These are phyloP conservation scores for Luperina nickerlii DNA, from an alignment of 2,888 invertebrate genomes.

Conservation along the genomic window DNA sequence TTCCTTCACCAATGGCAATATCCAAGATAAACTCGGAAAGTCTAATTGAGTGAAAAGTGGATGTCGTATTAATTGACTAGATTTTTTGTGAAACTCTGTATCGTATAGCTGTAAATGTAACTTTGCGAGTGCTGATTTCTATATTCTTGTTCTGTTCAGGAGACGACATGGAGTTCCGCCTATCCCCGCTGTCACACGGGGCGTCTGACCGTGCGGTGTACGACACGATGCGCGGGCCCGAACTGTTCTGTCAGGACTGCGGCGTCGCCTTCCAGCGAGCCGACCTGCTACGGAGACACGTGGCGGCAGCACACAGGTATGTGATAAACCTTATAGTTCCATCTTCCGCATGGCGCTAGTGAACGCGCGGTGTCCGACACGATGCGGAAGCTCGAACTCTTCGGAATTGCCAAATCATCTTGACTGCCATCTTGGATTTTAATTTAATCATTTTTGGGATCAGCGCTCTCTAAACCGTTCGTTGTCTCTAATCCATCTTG, in stretches of 20 bases:
- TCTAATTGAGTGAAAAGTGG: neutral
- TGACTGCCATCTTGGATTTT: neutral
- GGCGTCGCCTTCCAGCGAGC: constrained; percentile 95
- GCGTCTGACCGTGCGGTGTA: constrained; percentile 68
- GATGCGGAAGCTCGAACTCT: neutral
- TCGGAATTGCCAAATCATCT: neutral
- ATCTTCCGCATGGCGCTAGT: neutral
- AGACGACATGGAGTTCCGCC: constrained; percentile 84
- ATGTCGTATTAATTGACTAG: neutral
- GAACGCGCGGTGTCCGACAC: too few relatives aligned
- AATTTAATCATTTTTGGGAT: neutral
- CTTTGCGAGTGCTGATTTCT: neutral
- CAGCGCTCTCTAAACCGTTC: neutral
- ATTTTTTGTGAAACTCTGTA: neutral
- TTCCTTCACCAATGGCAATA: neutral
- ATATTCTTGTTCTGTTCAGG: constrained; percentile 13
- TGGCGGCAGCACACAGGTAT: constrained; percentile 89
- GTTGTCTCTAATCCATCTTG: neutral
- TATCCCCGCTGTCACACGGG: constrained; percentile 77
- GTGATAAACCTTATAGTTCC: too few relatives aligned
- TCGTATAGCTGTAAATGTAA: neutral
- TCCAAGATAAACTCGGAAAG: neutral
- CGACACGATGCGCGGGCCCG: constrained; percentile 83
- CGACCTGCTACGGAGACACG: constrained; percentile 93
- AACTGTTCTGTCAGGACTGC: constrained; percentile 93